Evolutionary conservation across 2,113 vertebrate species (phyloP).

Genomic region (Odobenus rosmarus): DNA sequence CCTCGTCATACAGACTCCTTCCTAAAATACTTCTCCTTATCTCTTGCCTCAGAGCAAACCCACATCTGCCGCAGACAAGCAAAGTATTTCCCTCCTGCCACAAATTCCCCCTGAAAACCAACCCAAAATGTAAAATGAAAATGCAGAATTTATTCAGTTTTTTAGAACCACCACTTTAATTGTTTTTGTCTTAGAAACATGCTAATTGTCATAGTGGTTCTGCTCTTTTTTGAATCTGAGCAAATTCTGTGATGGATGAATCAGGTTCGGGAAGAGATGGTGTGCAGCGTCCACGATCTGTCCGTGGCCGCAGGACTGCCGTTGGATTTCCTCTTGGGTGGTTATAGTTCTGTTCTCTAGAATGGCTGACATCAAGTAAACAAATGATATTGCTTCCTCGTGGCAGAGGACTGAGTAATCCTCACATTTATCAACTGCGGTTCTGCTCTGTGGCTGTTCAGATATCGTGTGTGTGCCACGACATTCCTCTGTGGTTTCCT

Average conservation of each 20-base stretch:
- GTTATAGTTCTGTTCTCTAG: slow-evolving; percentile 46
- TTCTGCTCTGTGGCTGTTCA: slow-evolving; percentile 70
- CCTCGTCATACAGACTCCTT: neutral
- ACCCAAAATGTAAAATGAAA: slow-evolving; percentile 43
- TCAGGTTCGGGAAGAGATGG: neutral
- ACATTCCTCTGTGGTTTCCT: slow-evolving; percentile 76
- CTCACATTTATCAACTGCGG: slow-evolving; percentile 68
- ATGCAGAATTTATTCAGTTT: slow-evolving; percentile 32
- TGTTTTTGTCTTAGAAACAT: slow-evolving; percentile 33
- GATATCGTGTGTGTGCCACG: neutral
- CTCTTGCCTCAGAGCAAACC: neutral
- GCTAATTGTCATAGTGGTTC: neutral
- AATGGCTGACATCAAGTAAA: slow-evolving; percentile 63
- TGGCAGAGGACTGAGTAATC: slow-evolving; percentile 52
- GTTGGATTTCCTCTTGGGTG: slow-evolving; percentile 43
- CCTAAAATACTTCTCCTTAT: slow-evolving; percentile 63
- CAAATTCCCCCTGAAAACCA: slow-evolving; percentile 32
- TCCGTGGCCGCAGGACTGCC: neutral
- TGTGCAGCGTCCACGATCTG: neutral
- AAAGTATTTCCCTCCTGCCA: slow-evolving; percentile 35
- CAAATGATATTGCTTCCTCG: slow-evolving; percentile 65
- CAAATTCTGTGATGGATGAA: neutral
- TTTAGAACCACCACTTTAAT: neutral
- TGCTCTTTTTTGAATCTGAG: neutral
- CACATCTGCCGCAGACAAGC: neutral